Conservation (phyloP, 1,140 invertebrate species). For the Hormaphis cornu region DNA sequence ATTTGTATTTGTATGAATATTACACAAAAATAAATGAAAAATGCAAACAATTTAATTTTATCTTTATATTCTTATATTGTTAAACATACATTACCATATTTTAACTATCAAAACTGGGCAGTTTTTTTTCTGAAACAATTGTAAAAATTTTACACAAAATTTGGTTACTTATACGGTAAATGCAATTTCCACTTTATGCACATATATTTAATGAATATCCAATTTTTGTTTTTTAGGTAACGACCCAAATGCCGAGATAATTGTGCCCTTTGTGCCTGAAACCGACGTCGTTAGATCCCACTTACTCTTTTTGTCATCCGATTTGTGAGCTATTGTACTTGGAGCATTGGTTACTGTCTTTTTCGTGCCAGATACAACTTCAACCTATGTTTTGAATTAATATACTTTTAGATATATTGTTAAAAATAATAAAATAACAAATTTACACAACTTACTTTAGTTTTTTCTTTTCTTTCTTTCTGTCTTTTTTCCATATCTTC, state of each 20-base stretch:
- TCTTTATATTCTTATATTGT: neutral
- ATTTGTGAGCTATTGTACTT: conserved; percentile 50
- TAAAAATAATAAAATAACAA: neutral
- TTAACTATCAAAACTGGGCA: neutral
- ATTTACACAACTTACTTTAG: conserved; percentile 52
- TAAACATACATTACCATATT: neutral
- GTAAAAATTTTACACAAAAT: neutral
- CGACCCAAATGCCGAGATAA: conserved; percentile 80
- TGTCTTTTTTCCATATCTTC: conserved; percentile 85
- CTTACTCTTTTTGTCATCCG: conserved; percentile 56
- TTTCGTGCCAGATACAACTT: conserved; percentile 74
- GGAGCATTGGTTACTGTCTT: conserved; percentile 48
- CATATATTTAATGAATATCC: conserved; percentile 42
- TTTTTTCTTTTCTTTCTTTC: conserved; percentile 79
- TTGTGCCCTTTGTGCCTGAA: conserved; percentile 74
- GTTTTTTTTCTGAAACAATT: neutral
- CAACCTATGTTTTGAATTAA: conserved; percentile 46
- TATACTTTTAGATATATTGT: neutral
- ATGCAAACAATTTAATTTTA: too few species aligned
- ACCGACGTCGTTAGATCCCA: conserved; percentile 40
- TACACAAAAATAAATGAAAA: neutral
- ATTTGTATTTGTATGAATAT: neutral
- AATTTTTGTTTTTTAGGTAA: conserved; percentile 65
- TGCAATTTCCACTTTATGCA: neutral
- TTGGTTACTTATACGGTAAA: neutral